Conservation (phyloP, 92 coral and sea anemone species). For the Porites divaricata region DNA sequence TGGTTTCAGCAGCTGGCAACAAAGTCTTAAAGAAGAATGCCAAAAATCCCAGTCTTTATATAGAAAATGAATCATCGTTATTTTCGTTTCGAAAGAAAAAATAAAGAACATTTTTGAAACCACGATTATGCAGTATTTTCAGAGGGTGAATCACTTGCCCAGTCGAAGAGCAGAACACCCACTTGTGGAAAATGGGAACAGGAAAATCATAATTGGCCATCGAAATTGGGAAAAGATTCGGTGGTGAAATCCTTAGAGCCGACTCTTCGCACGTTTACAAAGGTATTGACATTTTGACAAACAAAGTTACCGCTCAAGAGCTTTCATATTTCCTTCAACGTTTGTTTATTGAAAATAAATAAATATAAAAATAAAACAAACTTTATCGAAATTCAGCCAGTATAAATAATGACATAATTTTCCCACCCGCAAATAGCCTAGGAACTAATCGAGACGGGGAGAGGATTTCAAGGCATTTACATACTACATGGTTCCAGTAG, state of each 20-base stretch:
- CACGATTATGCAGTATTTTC: slow-evolving; percentile 58
- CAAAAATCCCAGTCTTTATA: too few relatives aligned
- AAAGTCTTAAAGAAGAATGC: too few relatives aligned
- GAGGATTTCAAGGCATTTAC: too few relatives aligned
- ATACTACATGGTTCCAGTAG: too few relatives aligned
- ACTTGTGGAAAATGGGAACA: slow-evolving; percentile 52
- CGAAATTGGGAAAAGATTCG: slow-evolving; percentile 88
- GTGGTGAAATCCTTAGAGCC: slow-evolving; percentile 97
- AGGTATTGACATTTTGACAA: slow-evolving; percentile 92
- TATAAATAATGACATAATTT: too few relatives aligned
- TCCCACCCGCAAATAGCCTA: too few relatives aligned
- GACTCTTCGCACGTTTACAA: slow-evolving; percentile 98
- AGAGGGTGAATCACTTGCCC: slow-evolving; percentile 85
- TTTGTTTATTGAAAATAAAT: neutral
- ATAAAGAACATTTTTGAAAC: neutral
- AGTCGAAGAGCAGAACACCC: slow-evolving; percentile 19
- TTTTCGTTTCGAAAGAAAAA: too few relatives aligned
- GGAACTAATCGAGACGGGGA: too few relatives aligned
- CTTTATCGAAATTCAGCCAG: too few relatives aligned
- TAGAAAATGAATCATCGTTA: too few relatives aligned
- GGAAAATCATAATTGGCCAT: slow-evolving; percentile 98
- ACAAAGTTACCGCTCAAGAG: slow-evolving; percentile 92
- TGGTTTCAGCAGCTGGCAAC: too few relatives aligned
- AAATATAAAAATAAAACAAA: too few relatives aligned
- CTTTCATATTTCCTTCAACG: slow-evolving; percentile 79